Evolutionary conservation across 2,888 invertebrate genomes (phyloP).

Genomic region (Phorcus lineatus): DNA sequence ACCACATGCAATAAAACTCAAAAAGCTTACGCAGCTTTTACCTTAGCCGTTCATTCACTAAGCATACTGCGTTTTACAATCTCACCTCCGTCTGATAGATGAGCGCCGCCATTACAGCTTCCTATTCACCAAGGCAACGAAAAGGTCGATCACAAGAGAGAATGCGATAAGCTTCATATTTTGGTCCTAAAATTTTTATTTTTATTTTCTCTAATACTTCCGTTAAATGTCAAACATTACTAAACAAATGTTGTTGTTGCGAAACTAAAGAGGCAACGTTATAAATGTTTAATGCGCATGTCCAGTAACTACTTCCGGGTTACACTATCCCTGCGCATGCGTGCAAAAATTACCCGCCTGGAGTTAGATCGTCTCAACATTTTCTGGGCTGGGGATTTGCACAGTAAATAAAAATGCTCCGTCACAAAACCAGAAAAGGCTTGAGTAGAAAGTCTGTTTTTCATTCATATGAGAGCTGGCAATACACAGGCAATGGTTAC

Average conservation of each 20-base stretch:
- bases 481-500: conserved; percentile 61
- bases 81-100: background rate
- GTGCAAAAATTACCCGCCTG: conserved; percentile 51
- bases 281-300: background rate
- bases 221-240: background rate
- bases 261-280: conserved; percentile 5
- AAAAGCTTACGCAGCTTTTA: no score
- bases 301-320: background rate
- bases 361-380: conserved; percentile 30
- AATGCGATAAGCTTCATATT: background rate
- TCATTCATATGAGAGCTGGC: conserved; percentile 59
- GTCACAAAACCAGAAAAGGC: conserved; percentile 43
- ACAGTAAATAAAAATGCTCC: conserved; percentile 25
- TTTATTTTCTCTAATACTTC: background rate
- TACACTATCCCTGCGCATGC: conserved; percentile 41
- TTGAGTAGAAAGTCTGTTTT: conserved; percentile 57
- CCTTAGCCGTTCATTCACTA: no score
- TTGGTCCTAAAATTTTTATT: background rate
- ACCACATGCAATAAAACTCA: no score
- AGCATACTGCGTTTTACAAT: no score
- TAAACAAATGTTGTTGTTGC: background rate
- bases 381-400: background rate
- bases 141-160: background rate
- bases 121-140: conserved; percentile 9
- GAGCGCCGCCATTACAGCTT: background rate